These are phyloP conservation scores for Cataglyphis hispanica DNA, from an alignment of 1,140 invertebrate species.

Conservation along the genomic window DNA sequence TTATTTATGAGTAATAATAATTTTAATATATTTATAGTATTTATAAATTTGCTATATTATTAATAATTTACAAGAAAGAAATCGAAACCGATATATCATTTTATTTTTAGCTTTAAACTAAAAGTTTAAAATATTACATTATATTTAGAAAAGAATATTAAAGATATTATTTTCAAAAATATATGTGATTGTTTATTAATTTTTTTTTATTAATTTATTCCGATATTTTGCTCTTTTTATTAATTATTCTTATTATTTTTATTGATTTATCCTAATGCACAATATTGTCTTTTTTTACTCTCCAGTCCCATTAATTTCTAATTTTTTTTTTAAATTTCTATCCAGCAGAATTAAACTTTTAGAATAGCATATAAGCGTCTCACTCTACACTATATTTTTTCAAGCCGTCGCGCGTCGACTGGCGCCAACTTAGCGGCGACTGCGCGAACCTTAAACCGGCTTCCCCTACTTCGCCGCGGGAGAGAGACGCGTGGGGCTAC, in stretches of 20 bases:
- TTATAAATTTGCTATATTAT: not conserved
- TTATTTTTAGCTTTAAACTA: no score
- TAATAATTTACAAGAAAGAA: not conserved
- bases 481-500: conserved; percentile 10
- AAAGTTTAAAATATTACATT: no score
- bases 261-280: no score
- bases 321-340: not conserved
- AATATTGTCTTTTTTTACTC: not conserved
- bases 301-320: not conserved
- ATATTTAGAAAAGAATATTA: no score
- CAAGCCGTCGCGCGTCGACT: not conserved
- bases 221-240: no score
- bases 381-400: no score
- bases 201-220: no score
- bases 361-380: not conserved
- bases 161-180: no score
- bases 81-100: no score
- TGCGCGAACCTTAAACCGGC: conserved; percentile 47
- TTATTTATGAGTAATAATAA: not conserved
- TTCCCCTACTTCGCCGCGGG: conserved; percentile 9
- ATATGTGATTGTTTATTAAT: no score
- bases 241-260: no score
- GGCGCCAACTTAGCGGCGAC: conserved; percentile 53
- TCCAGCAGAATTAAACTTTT: not conserved
- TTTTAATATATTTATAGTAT: not conserved